phyloP scores from a whole-genome alignment of 2,797 vertebrate species.

The Percopsis omiscomaycus region DNA sequence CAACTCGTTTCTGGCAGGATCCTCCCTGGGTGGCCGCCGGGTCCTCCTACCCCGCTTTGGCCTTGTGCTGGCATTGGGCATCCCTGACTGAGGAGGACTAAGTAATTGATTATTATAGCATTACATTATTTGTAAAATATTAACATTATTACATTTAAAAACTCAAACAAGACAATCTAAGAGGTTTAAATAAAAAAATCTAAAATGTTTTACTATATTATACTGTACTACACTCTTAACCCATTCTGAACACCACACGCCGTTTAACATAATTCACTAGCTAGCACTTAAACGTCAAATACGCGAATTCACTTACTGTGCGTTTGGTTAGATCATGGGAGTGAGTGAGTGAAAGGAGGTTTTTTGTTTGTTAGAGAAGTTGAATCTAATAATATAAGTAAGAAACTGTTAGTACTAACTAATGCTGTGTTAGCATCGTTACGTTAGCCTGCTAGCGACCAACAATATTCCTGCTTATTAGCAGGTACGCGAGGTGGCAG shows the following conservation, averaged over 20 bases:
- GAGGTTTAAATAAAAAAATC: too few relatives aligned
- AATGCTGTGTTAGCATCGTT: conserved; percentile 39
- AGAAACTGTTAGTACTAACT: neutral
- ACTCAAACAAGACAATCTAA: too few relatives aligned
- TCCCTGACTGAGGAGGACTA: conserved; percentile 48
- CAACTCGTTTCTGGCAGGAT: conserved; percentile 83
- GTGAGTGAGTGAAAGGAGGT: neutral
- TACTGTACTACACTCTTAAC: too few relatives aligned
- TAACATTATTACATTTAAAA: neutral
- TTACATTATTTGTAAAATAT: neutral
- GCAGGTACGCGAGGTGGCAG: neutral
- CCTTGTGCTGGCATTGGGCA: conserved; percentile 79
- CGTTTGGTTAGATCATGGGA: conserved; percentile 11
- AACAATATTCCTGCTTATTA: neutral
- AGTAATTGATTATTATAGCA: neutral
- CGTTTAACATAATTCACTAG: neutral
- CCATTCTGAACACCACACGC: too few relatives aligned
- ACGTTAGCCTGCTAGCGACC: neutral
- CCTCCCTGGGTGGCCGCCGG: conserved; percentile 68
- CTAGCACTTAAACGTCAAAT: neutral
- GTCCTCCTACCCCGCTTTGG: conserved; percentile 69
- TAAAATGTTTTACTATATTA: too few relatives aligned
- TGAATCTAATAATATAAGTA: conserved; percentile 5
- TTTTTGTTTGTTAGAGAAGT: neutral
- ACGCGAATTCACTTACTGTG: conserved; percentile 44